Percentiles rank a stretch among this genome's conserved stretches.
These are phyloP conservation scores for Catostomus latipinnis DNA, from an alignment of 2,797 vertebrate species.

Conservation along the genomic window DNA sequence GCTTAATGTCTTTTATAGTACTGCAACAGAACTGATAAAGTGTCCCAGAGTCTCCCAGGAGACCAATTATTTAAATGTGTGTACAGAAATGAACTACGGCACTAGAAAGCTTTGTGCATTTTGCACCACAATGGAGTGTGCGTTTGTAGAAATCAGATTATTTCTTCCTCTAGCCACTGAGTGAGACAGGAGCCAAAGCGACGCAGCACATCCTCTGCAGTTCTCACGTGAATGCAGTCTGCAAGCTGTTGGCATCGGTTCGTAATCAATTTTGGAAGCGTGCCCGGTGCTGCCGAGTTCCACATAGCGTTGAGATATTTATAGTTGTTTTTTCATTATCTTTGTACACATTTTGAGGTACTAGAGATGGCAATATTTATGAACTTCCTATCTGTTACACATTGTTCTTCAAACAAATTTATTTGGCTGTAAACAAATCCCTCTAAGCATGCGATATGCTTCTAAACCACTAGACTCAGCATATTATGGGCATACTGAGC, in stretches of 20 bases:
- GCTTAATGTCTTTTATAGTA: conserved; percentile 46
- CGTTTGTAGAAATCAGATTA: conserved; percentile 29
- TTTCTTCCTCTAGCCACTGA: conserved; percentile 1
- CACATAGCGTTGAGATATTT: conserved; percentile 35
- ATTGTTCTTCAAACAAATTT: neutral
- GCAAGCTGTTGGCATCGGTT: conserved; percentile 34
- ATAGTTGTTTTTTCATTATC: conserved; percentile 34
- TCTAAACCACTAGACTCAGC: neutral
- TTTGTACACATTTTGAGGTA: conserved; percentile 7
- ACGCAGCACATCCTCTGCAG: conserved; percentile 38
- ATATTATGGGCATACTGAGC: conserved; percentile 20
- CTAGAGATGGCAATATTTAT: conserved; percentile 6
- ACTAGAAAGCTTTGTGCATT: conserved; percentile 33
- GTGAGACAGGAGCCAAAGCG: conserved; percentile 16
- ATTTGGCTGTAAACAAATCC: neutral
- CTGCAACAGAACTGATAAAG: conserved; percentile 2
- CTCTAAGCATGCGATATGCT: neutral
- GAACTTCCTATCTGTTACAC: conserved; percentile 9
- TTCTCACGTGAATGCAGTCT: conserved; percentile 48
- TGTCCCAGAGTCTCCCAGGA: conserved; percentile 44
- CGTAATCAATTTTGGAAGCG: conserved; percentile 38
- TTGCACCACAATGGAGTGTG: conserved; percentile 22
- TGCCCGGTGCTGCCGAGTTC: conserved; percentile 26
- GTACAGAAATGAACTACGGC: conserved; percentile 39
- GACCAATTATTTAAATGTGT: conserved; percentile 58